Base-by-base conservation (phyloP, 1,140 invertebrate genomes). In the Subanguina moxae region DNA sequence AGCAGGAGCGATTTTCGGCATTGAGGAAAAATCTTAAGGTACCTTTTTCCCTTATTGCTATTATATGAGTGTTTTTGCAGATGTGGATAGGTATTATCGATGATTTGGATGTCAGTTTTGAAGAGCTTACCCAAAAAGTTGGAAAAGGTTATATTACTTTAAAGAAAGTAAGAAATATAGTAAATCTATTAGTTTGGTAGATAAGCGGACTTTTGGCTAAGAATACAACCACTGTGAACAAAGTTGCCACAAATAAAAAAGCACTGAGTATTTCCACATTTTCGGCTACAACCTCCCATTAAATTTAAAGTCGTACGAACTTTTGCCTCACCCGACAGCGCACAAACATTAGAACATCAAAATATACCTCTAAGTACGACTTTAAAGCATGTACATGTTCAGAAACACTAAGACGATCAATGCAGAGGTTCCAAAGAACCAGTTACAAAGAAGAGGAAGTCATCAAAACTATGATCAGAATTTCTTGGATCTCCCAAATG, bases 401-500 rank as follows among this genome's bases (percentile, higher is more conserved):
- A 73, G 43, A 61, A 43, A 67, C 66, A 13, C 42, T 80, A 19
- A 59, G 77, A n/a, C 68, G 66, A 13, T 82, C 80, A 13, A 75
- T 82, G 64, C 76, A 82, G 65, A 57, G 78, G 25, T 82, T 82
- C 72, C 74, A 77, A 70, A 43, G 80, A 61, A 76, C 72, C 17
- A 79, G 74, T 13, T 82, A 76, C 45, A 66, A 80, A 42, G 80
- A 82, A 30, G 75, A 82, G 23, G 56, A 74, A 27, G 71, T 76
- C 13, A 77, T 82, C 65, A 73, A 62, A 45, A 82, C 80, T 15
- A 65, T 68, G 28, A 66, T 82, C 15, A 38, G 64, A 19, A 80
- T 77, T 32, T 74, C 78, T 3, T 82, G 80, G 80, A 73, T 82
- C 62, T 82, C 80, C 27, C 73, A 75, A 65, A 82, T 81, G 72